phyloP scores from a whole-genome alignment of 2,113 vertebrate species.

The Plecotus auritus region DNA sequence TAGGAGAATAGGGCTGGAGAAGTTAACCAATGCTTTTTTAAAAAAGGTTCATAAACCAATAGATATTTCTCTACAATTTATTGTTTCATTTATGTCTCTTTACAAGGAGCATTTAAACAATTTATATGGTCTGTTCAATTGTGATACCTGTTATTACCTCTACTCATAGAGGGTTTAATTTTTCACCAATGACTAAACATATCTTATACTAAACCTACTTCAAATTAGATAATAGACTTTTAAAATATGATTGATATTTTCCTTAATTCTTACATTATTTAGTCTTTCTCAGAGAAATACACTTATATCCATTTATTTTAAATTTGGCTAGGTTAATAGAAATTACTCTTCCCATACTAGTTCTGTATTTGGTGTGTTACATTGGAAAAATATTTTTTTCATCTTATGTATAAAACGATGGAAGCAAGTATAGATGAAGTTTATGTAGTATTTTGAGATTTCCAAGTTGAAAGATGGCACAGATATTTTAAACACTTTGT shows the following conservation, averaged over 20 bases:
- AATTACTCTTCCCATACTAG: neutral
- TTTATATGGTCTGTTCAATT: neutral
- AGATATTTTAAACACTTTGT: neutral
- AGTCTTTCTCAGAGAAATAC: neutral
- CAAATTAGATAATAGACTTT: neutral
- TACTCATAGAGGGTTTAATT: neutral
- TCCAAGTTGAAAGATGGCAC: neutral
- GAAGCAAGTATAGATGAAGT: neutral
- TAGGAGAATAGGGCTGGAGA: neutral
- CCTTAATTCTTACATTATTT: neutral
- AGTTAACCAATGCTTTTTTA: neutral
- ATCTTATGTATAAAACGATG: neutral
- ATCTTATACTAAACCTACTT: neutral
- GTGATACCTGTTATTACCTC: neutral
- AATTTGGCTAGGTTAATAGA: neutral
- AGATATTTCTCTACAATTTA: neutral
- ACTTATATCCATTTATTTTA: conserved; percentile 2
- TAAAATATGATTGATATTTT: neutral
- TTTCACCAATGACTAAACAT: neutral
- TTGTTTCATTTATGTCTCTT: neutral
- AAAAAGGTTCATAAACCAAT: neutral
- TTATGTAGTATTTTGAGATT: conserved; percentile 24
- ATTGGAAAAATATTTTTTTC: neutral
- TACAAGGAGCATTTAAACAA: conserved; percentile 21
- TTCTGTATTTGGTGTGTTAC: neutral